These are phyloP conservation scores for Callitettix versicolor DNA, from an alignment of 1,140 invertebrate species.

Conservation along the genomic window DNA sequence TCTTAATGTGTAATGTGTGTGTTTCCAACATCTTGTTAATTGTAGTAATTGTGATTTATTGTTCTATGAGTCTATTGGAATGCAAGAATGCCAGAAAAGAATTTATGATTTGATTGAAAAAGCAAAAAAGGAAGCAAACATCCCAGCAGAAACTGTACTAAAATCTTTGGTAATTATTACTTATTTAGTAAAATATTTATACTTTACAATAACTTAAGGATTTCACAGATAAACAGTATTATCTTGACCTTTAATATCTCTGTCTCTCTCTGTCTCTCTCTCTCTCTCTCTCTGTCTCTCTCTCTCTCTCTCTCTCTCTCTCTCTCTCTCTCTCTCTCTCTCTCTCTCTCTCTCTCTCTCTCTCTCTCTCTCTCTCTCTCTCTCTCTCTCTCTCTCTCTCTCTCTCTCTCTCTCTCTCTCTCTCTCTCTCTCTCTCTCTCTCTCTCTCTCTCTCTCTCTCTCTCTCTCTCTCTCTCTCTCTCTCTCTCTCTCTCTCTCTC, in stretches of 20 bases:
- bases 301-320: too few species aligned
- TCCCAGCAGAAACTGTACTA: conserved; percentile 47
- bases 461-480: too few species aligned
- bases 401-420: neutral
- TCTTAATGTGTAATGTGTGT: too few species aligned
- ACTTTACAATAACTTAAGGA: too few species aligned
- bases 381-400: neutral
- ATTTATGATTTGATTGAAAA: conserved; percentile 61
- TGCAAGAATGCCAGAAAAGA: conserved; percentile 60
- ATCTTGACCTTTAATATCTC: neutral
- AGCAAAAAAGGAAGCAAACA: conserved; percentile 53
- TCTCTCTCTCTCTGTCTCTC: too few species aligned
- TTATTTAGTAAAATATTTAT: neutral
- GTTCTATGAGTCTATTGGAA: conserved; percentile 47
- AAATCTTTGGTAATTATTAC: conserved; percentile 53
- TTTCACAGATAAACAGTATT: neutral
- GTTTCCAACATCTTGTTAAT: neutral
- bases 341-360: too few species aligned
- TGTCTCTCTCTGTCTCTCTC: too few species aligned
- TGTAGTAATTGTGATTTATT: neutral
- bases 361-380: neutral
- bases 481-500: too few species aligned
- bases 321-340: too few species aligned
- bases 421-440: too few species aligned
- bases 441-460: too few species aligned